These are phyloP conservation scores for Pocillopora verrucosa DNA, from an alignment of 64 coral and sea anemone species.

Conservation along the genomic window DNA sequence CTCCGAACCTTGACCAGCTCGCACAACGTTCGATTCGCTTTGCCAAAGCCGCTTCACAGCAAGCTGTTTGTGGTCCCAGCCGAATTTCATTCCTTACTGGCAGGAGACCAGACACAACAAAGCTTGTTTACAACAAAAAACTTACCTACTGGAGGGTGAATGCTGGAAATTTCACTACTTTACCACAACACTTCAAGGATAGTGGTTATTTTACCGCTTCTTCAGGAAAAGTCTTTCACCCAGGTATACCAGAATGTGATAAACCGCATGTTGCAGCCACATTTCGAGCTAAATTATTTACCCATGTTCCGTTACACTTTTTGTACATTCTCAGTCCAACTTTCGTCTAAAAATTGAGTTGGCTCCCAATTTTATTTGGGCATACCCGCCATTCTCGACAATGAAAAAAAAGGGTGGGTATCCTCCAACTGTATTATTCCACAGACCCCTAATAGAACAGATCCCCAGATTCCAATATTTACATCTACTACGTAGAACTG, in stretches of 20 bases:
- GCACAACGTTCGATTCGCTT: constrained; percentile 75
- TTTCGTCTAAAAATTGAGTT: no score
- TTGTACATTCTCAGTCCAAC: no score
- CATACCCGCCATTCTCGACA: no score
- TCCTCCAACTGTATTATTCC: no score
- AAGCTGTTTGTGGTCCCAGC: constrained; percentile 84
- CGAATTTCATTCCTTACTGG: constrained; percentile 91
- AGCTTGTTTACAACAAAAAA: constrained; percentile 64
- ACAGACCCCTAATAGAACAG: no score
- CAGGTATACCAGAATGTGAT: constrained; percentile 43
- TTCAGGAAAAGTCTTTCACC: constrained; percentile 81
- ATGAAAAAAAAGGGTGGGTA: no score
- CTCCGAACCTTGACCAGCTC: constrained; percentile 75
- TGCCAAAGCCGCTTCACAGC: constrained; percentile 65
- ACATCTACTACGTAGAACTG: no score
- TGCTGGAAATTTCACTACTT: constrained; percentile 78
- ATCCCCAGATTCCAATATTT: no score
- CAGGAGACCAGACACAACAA: constrained; percentile 82
- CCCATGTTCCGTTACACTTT: not conserved
- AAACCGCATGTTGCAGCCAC: not conserved
- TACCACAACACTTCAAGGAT: constrained; percentile 87
- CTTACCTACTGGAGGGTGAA: constrained; percentile 74
- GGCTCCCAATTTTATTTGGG: no score
- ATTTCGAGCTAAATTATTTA: not conserved
- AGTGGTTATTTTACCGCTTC: constrained; percentile 75